phyloP scores from a whole-genome alignment of 2,888 invertebrate genomes.

The Catotricha subobsoleta region DNA sequence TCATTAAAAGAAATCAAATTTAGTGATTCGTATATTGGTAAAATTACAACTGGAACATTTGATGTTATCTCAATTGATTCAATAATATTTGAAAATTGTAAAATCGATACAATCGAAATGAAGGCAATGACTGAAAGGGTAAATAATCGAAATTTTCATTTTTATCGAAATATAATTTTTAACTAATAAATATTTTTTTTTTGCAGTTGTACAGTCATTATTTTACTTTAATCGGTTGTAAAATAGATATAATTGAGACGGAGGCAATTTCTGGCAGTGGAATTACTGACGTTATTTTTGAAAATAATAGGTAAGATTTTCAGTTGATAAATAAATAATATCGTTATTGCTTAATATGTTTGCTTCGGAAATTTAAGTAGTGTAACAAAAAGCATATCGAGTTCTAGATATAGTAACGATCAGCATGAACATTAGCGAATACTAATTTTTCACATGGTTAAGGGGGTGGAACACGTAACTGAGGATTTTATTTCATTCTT shows the following conservation, averaged over 20 bases:
- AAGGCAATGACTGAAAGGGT: constrained; percentile 26
- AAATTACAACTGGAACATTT: constrained; percentile 21
- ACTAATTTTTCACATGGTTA: too few species aligned
- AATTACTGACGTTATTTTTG: constrained; percentile 15
- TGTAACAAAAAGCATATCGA: too few species aligned
- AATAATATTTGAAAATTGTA: constrained; percentile 22
- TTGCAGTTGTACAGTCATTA: constrained; percentile 19
- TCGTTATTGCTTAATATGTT: too few species aligned
- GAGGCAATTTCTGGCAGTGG: constrained; percentile 27
- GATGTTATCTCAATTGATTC: constrained; percentile 24
- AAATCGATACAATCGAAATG: constrained; percentile 21
- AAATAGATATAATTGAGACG: constrained; percentile 24
- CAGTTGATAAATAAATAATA: too few species aligned
- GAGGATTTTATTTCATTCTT: too few species aligned
- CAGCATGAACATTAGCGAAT: too few species aligned
- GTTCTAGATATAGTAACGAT: too few species aligned
- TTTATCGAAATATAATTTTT: background rate
- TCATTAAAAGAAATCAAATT: constrained; percentile 23
- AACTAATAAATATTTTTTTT: constrained; percentile 4
- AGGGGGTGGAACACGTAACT: too few species aligned
- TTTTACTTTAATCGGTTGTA: constrained; percentile 22
- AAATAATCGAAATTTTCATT: constrained; percentile 3
- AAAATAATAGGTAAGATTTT: constrained; percentile 8
- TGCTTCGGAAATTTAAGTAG: too few species aligned
- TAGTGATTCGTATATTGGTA: constrained; percentile 20